A percentile compares a stretch with the other conserved stretches of the same genome.
Evolutionary conservation across 1,140 invertebrate species (phyloP).

Genomic region (Vanessa tameamea): DNA sequence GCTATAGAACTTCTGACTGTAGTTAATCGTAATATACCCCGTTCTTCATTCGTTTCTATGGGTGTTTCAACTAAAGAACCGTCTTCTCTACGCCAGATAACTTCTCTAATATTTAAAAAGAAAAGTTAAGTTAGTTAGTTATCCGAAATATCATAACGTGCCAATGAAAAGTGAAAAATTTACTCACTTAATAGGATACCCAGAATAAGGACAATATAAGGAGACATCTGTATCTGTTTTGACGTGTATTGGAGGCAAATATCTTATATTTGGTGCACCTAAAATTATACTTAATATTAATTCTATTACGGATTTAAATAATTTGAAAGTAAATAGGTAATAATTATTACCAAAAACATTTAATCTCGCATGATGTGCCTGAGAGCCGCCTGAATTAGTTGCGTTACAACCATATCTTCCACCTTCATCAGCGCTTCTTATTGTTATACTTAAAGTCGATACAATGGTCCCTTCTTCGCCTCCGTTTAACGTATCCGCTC

Average conservation of each 20-base stretch:
- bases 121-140: too few relatives aligned
- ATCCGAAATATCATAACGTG: not conserved
- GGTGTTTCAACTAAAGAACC: constrained; percentile 59
- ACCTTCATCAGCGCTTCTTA: constrained; percentile 71
- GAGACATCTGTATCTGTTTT: constrained; percentile 88
- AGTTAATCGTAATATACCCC: constrained; percentile 61
- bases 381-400: constrained; percentile 69
- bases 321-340: not conserved
- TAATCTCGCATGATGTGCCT: constrained; percentile 68
- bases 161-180: not conserved
- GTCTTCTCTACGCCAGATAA: constrained; percentile 70
- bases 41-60: constrained; percentile 59
- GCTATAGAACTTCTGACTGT: constrained; percentile 59
- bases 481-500: constrained; percentile 64
- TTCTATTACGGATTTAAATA: too few relatives aligned
- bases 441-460: constrained; percentile 70
- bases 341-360: constrained; percentile 68
- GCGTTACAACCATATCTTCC: constrained; percentile 74
- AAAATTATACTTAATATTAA: constrained; percentile 27
- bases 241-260: constrained; percentile 89
- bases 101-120: constrained; percentile 53
- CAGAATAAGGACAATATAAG: constrained; percentile 92
- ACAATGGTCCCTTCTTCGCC: constrained; percentile 71
- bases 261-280: constrained; percentile 91
- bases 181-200: constrained; percentile 87